Conservation (phyloP, 1,140 invertebrate species). For the Cotesia chilonis region DNA sequence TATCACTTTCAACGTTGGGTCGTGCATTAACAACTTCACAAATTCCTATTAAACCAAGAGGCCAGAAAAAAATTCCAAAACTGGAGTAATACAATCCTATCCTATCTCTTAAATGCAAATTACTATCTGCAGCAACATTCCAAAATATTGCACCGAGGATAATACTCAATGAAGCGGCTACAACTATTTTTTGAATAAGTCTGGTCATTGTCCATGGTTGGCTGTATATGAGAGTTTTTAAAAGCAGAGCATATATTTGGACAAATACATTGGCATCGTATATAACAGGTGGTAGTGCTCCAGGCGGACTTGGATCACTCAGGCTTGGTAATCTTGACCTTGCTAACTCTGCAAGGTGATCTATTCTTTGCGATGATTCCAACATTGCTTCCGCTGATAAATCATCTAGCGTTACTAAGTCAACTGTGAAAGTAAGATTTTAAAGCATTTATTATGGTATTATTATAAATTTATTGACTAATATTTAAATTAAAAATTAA, state of each 20-base stretch:
- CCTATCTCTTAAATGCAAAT: slow-evolving; percentile 78
- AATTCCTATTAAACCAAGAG: slow-evolving; percentile 75
- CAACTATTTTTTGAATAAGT: slow-evolving; percentile 78
- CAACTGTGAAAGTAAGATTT: slow-evolving; percentile 71
- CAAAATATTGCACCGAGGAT: slow-evolving; percentile 88
- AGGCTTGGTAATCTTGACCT: slow-evolving; percentile 69
- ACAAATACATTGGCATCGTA: slow-evolving; percentile 69
- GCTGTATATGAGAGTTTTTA: slow-evolving; percentile 77
- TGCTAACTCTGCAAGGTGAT: slow-evolving; percentile 86
- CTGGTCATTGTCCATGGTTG: slow-evolving; percentile 86
- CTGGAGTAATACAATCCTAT: slow-evolving; percentile 87
- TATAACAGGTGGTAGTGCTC: slow-evolving; percentile 74
- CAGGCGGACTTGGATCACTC: slow-evolving; percentile 80
- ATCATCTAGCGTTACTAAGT: slow-evolving; percentile 92
- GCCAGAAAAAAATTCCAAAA: slow-evolving; percentile 80
- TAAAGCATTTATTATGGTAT: too few relatives aligned
- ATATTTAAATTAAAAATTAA: slow-evolving; percentile 9
- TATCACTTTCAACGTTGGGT: slow-evolving; percentile 78
- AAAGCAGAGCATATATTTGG: slow-evolving; percentile 75
- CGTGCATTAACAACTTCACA: slow-evolving; percentile 75
- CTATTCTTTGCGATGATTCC: slow-evolving; percentile 92
- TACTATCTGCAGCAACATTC: slow-evolving; percentile 80
- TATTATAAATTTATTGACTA: background rate
- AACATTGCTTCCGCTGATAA: slow-evolving; percentile 91
- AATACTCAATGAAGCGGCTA: slow-evolving; percentile 82